Evolutionary conservation across 2,797 vertebrate species (phyloP).

Genomic region (Fistularia tabacaria): DNA sequence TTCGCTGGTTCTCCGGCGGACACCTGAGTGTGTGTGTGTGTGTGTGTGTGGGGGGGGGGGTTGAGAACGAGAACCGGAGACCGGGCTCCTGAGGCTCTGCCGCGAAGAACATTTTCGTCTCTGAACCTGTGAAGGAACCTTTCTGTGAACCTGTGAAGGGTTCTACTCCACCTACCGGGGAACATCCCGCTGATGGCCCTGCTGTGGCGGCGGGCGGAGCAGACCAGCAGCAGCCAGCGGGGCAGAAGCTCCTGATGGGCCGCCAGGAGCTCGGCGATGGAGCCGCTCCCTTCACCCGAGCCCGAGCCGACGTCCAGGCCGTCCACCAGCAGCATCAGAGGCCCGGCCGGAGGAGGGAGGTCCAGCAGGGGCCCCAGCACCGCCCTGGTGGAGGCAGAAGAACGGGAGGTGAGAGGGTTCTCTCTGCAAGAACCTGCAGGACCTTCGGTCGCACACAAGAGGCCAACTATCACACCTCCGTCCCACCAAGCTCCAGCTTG

Average conservation of each 20-base stretch:
- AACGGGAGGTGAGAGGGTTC: constrained; percentile 1
- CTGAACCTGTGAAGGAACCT: neutral
- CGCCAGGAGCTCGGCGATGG: constrained; percentile 75
- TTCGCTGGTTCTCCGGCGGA: no score
- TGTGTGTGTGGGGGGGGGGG: no score
- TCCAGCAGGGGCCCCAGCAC: constrained; percentile 73
- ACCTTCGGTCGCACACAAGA: neutral
- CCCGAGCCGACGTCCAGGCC: constrained; percentile 66
- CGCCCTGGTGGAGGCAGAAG: constrained; percentile 55
- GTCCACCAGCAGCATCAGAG: constrained; percentile 76
- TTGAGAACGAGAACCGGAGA: no score
- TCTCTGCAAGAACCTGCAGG: neutral
- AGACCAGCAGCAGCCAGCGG: constrained; percentile 79
- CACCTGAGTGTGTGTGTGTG: no score
- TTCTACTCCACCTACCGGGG: constrained; percentile 59
- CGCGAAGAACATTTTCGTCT: no score
- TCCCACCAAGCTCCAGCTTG: no score
- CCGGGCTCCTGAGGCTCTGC: no score
- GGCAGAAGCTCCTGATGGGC: constrained; percentile 76
- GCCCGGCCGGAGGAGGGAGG: constrained; percentile 71
- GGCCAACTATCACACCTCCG: no score
- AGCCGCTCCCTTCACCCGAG: constrained; percentile 29
- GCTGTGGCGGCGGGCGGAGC: constrained; percentile 78
- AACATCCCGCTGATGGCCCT: constrained; percentile 78
- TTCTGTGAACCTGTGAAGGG: neutral